phyloP scores from a whole-genome alignment of 2,888 invertebrate genomes.

The Cosmia pyralina region DNA sequence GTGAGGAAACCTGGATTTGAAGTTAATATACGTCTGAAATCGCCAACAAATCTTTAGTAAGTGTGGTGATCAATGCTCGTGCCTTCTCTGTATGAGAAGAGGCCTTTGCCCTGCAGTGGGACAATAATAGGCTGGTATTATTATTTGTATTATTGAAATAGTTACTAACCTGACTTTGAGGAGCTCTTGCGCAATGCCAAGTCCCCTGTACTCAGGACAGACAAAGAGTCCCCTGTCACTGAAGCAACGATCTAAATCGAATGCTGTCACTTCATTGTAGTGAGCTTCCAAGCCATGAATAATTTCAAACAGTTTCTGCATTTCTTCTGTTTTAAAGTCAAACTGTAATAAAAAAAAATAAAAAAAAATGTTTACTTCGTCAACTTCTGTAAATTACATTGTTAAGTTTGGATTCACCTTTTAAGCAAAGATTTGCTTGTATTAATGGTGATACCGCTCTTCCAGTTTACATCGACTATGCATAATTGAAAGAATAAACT shows the following conservation, averaged over 20 bases:
- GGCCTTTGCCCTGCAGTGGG: not conserved
- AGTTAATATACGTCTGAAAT: not conserved
- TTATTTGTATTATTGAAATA: not conserved
- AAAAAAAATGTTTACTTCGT: too few relatives aligned
- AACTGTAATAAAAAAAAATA: constrained; percentile 31
- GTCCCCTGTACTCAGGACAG: constrained; percentile 61
- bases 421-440: too few relatives aligned
- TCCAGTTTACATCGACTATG: too few relatives aligned
- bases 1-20: not conserved
- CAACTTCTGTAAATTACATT: too few relatives aligned
- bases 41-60: not conserved
- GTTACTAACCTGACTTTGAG: constrained; percentile 63
- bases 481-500: too few relatives aligned
- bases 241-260: constrained; percentile 58
- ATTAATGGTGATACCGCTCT: too few relatives aligned
- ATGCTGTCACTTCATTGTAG: constrained; percentile 52
- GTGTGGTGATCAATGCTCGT: not conserved
- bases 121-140: not conserved
- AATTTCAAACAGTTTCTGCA: constrained; percentile 65
- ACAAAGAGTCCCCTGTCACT: constrained; percentile 67
- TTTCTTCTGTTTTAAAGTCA: constrained; percentile 66
- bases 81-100: not conserved
- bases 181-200: constrained; percentile 67
- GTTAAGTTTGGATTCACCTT: too few relatives aligned
- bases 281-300: constrained; percentile 37